phyloP scores from a whole-genome alignment of 2,888 invertebrate genomes.

The Sinhomidia bicolor region DNA sequence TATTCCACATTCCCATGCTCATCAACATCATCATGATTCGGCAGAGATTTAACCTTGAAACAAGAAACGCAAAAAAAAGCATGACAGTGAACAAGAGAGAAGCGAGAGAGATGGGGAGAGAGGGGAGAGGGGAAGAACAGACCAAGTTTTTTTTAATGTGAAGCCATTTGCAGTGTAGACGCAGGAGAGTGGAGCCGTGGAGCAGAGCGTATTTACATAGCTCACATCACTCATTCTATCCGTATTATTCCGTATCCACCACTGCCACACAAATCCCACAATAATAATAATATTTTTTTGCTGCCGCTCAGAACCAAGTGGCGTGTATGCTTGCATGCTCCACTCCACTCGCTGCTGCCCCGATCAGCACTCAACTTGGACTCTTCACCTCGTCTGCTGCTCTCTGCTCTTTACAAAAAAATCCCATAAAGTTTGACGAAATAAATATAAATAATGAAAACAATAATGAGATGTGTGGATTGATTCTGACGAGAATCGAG shows the following conservation, averaged over 20 bases:
- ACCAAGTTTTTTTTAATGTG: neutral
- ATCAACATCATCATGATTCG: neutral
- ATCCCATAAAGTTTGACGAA: neutral
- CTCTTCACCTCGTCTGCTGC: neutral
- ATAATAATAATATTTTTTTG: too few species aligned
- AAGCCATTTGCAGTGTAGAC: neutral
- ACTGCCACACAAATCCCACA: too few species aligned
- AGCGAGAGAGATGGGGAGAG: neutral
- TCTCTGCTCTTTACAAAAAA: neutral
- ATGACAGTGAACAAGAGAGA: neutral
- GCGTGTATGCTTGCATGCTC: too few species aligned
- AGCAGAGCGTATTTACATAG: too few species aligned
- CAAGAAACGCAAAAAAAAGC: neutral
- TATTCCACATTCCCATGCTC: neutral
- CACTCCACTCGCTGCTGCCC: too few species aligned
- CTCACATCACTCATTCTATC: too few species aligned
- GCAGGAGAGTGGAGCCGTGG: too few species aligned
- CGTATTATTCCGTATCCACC: too few species aligned
- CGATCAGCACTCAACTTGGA: neutral
- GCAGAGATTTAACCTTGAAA: conserved; percentile 55
- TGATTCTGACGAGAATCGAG: too few species aligned
- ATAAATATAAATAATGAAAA: neutral
- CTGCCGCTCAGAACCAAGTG: too few species aligned
- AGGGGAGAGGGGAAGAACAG: neutral
- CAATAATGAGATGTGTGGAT: too few species aligned